A percentile compares a stretch with the other conserved stretches of the same genome.
Conservation (phyloP, 2,113 vertebrate species). For the Toxostoma redivivum region DNA sequence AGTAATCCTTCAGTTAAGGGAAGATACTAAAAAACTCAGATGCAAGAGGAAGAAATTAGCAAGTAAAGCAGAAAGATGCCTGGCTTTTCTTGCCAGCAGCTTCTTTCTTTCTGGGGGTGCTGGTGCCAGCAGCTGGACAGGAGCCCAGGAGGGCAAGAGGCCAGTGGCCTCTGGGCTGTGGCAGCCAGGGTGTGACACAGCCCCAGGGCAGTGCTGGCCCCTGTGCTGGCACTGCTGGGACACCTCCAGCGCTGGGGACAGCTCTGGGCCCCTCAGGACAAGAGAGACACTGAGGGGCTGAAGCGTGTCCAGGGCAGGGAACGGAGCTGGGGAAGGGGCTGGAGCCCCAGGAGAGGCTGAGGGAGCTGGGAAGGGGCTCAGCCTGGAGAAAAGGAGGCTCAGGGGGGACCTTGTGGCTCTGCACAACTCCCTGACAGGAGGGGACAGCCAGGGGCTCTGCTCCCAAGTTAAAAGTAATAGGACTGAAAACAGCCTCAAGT, state of each 20-base stretch:
- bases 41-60: neutral
- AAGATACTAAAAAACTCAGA: neutral
- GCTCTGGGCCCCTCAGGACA: no score
- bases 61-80: neutral
- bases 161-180: neutral
- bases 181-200: neutral
- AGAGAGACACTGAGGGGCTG: no score
- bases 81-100: no score
- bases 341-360: no score
- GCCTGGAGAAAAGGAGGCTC: neutral
- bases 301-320: no score
- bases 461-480: neutral
- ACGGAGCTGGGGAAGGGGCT: no score
- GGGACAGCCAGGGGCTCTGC: accelerated
- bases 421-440: neutral
- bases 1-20: neutral
- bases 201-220: neutral
- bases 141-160: neutral
- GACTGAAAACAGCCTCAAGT: neutral
- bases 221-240: no score
- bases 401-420: neutral
- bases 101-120: no score
- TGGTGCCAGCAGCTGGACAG: accelerated
- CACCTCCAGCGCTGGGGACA: no score
- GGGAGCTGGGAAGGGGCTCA: neutral